phyloP scores from a whole-genome alignment of 1,140 invertebrate species.

The Sinella curviseta region DNA sequence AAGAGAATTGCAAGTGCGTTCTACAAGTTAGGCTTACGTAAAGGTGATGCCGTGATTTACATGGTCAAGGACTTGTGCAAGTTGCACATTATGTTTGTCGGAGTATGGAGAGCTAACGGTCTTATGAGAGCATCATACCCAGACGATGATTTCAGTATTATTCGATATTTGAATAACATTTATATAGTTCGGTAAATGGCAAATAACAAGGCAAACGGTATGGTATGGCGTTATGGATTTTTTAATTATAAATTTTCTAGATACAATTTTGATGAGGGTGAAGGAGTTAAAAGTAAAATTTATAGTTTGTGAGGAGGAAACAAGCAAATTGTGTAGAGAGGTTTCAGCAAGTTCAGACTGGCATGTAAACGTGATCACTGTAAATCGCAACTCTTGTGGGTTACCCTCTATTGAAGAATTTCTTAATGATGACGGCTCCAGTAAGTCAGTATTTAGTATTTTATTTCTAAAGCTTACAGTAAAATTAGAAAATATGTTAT shows the following conservation, averaged over 20 bases:
- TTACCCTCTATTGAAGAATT: constrained; percentile 38
- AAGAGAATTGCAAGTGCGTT: constrained; percentile 36
- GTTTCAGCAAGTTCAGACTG: constrained; percentile 39
- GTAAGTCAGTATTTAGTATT: no score
- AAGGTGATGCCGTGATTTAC: constrained; percentile 42
- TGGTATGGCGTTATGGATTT: background rate
- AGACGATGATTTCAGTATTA: constrained; percentile 9
- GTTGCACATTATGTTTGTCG: background rate
- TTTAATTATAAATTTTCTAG: background rate
- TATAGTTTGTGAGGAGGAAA: constrained; percentile 39
- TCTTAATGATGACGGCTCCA: constrained; percentile 41
- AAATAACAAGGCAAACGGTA: background rate
- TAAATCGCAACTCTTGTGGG: constrained; percentile 11
- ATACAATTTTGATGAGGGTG: background rate
- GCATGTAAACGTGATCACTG: constrained; percentile 42
- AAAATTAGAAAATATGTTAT: no score
- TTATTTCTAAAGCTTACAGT: no score
- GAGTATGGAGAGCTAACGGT: constrained; percentile 39
- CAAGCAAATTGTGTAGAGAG: constrained; percentile 28
- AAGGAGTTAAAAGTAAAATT: constrained; percentile 36
- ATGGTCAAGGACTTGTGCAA: constrained; percentile 33
- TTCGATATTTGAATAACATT: background rate
- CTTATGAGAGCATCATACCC: constrained; percentile 20
- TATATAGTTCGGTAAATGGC: background rate
- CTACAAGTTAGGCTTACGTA: constrained; percentile 42